Percentiles rank a stretch among this genome's conserved stretches.
These are phyloP conservation scores for Dermatemys mawii DNA, from an alignment of 2,113 vertebrate genomes.

Conservation along the genomic window DNA sequence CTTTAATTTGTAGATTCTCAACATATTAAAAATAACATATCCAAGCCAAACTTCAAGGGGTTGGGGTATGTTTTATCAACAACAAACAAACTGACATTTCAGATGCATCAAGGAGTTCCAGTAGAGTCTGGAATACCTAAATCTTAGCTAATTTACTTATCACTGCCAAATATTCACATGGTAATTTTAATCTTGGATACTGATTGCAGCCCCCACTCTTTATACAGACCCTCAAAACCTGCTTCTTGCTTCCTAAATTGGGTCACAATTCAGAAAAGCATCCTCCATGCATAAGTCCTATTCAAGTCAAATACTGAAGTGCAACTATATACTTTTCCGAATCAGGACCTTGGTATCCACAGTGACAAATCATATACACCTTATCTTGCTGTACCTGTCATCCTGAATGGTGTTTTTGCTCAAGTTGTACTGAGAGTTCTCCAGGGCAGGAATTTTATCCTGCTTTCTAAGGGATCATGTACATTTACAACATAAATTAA, in stretches of 20 bases:
- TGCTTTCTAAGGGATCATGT: not conserved
- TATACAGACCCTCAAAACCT: not conserved
- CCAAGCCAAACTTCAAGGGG: not conserved
- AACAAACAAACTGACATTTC: not conserved
- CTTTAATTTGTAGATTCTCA: not conserved
- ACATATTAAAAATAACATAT: not conserved
- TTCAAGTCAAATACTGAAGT: not conserved
- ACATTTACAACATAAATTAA: not conserved
- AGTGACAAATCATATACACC: not conserved
- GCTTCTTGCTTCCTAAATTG: not conserved
- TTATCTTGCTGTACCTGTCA: not conserved
- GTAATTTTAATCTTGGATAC: not conserved
- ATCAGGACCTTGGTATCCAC: not conserved
- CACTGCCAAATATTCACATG: not conserved
- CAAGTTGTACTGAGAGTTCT: not conserved
- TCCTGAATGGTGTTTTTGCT: not conserved
- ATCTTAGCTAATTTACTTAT: not conserved
- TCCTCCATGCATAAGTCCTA: not conserved
- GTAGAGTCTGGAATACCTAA: not conserved
- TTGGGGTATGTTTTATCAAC: not conserved
- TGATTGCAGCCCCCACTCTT: not conserved
- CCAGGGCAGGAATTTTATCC: not conserved
- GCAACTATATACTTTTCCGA: not conserved
- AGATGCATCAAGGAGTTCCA: not conserved
- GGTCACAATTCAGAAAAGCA: accelerated